These are phyloP conservation scores for Parazoanthus swiftii DNA, from an alignment of 92 coral and sea anemone species.

Conservation along the genomic window DNA sequence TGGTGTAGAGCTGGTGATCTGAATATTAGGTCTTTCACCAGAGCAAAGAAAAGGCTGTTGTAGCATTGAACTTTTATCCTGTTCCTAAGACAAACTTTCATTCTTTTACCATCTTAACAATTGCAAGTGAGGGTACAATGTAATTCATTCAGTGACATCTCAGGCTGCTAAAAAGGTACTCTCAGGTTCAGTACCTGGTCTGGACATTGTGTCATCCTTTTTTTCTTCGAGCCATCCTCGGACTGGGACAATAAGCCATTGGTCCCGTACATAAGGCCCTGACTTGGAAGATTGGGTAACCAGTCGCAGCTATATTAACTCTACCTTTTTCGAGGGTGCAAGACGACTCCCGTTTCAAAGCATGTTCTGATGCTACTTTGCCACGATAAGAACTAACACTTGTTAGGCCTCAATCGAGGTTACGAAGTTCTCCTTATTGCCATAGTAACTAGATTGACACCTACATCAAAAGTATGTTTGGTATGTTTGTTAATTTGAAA, in stretches of 20 bases:
- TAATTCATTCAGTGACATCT: not conserved
- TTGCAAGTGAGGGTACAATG: not conserved
- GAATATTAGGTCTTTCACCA: too few species aligned
- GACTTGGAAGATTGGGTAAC: not conserved
- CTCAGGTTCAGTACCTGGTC: not conserved
- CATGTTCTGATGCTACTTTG: too few species aligned
- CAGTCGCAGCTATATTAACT: not conserved
- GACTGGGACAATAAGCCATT: not conserved
- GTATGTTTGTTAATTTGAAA: too few species aligned
- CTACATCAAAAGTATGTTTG: too few species aligned
- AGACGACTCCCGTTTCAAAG: too few species aligned
- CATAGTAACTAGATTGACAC: too few species aligned
- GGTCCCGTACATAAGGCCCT: not conserved
- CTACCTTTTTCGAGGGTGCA: too few species aligned
- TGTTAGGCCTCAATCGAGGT: too few species aligned
- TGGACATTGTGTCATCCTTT: not conserved
- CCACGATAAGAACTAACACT: too few species aligned
- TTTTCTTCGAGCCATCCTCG: not conserved
- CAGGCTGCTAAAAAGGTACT: not conserved
- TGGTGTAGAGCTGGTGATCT: too few species aligned
- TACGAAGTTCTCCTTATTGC: too few species aligned
- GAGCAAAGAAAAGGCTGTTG: too few species aligned
- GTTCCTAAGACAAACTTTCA: not conserved
- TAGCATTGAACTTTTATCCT: not conserved
- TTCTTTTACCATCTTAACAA: not conserved